Evolutionary conservation across 2,888 invertebrate species (phyloP).

Genomic region (Melikaiella ostensackeni): DNA sequence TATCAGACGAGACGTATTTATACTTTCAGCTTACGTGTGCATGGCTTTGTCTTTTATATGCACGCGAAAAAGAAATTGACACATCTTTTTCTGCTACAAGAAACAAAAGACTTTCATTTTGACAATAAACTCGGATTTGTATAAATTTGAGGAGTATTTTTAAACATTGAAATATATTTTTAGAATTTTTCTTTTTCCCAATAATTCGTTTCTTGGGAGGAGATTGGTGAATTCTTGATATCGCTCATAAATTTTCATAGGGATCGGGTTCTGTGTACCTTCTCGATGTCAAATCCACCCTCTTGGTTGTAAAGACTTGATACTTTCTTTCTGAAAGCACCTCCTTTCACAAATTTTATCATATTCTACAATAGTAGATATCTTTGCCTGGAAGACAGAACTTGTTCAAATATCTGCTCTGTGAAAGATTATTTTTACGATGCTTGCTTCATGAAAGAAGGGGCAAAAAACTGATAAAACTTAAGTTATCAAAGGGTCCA

Average conservation of each 20-base stretch:
- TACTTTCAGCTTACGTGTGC: conserved; percentile 2
- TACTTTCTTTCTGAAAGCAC: conserved; percentile 11
- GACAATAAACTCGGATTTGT: neutral
- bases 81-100: neutral
- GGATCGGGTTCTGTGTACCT: neutral
- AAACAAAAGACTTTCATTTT: neutral
- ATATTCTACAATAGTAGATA: conserved; percentile 9
- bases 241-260: conserved; percentile 8
- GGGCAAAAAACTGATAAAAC: neutral
- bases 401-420: conserved; percentile 16
- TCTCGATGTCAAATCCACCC: neutral
- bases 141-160: neutral
- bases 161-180: neutral
- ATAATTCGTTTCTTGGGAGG: neutral
- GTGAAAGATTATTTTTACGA: conserved; percentile 35
- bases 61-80: conserved; percentile 17
- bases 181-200: neutral
- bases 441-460: conserved; percentile 5
- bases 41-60: neutral
- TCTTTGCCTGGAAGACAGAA: conserved; percentile 14
- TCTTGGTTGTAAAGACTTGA: conserved; percentile 23
- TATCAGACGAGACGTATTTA: neutral
- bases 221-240: conserved; percentile 1
- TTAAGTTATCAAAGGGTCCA: neutral
- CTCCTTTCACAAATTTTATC: conserved; percentile 22